phyloP scores from a whole-genome alignment of 2,888 invertebrate species.

The Drosophila histrio region DNA sequence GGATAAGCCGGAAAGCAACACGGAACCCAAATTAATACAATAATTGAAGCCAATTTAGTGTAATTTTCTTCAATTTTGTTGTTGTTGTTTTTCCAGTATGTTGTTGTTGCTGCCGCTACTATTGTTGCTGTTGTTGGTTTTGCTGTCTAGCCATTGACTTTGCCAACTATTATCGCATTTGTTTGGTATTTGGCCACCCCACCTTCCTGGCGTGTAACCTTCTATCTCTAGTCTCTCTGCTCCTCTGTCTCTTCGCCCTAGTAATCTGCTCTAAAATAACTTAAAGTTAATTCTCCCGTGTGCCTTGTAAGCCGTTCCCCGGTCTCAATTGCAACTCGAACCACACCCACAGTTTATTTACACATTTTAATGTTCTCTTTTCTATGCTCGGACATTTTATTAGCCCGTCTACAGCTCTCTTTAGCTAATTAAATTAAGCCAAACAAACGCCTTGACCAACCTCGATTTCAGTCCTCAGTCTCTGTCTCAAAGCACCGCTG shows the following conservation, averaged over 20 bases:
- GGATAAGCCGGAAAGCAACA: conserved; percentile 82
- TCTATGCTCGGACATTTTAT: conserved; percentile 45
- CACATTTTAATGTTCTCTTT: conserved; percentile 34
- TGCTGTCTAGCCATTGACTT: conserved; percentile 72
- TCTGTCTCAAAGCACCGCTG: neutral
- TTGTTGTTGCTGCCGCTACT: conserved; percentile 24
- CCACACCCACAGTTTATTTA: conserved; percentile 45
- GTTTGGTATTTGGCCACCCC: conserved; percentile 70
- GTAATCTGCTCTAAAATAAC: conserved; percentile 51
- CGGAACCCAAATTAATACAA: conserved; percentile 84
- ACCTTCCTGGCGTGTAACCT: conserved; percentile 9
- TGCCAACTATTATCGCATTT: conserved; percentile 77
- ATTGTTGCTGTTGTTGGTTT: conserved; percentile 48
- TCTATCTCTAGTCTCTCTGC: neutral
- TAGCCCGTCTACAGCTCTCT: conserved; percentile 32
- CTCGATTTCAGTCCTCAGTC: neutral
- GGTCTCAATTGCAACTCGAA: conserved; percentile 33
- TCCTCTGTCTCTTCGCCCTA: neutral
- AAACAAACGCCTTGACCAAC: conserved; percentile 24
- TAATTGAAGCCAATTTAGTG: conserved; percentile 84
- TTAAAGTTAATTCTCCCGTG: conserved; percentile 52
- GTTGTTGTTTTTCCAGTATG: conserved; percentile 33
- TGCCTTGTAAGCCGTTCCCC: conserved; percentile 25
- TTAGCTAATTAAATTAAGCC: conserved; percentile 67
- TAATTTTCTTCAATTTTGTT: conserved; percentile 82